A percentile compares a stretch with the other conserved stretches of the same genome.
Conservation (phyloP, 1,140 invertebrate genomes). For the Drosophila obscura region DNA sequence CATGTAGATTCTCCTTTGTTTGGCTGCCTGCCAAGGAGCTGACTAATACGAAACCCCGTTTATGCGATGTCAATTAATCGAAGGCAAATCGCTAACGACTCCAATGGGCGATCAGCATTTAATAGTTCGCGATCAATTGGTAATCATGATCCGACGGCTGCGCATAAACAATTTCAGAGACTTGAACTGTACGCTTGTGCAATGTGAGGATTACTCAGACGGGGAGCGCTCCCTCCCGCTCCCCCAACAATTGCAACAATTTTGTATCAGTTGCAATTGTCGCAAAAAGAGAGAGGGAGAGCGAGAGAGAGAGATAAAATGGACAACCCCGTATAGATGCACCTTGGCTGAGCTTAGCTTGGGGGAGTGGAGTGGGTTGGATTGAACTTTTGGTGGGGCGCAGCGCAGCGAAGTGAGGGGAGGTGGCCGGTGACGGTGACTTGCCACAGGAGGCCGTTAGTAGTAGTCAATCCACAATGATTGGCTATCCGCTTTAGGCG, state of each 20-base stretch:
- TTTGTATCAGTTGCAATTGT: no score
- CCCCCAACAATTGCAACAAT: no score
- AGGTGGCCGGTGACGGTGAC: background rate
- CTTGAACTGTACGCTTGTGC: background rate
- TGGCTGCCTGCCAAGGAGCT: conserved; percentile 37
- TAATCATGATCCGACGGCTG: no score
- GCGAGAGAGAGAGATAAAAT: background rate
- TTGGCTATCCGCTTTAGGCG: conserved; percentile 45
- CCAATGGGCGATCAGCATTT: no score
- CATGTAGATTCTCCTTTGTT: conserved; percentile 48
- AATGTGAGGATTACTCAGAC: background rate
- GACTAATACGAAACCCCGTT: conserved; percentile 42
- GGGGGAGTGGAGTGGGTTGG: background rate
- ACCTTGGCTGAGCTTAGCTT: no score
- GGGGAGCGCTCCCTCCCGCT: background rate
- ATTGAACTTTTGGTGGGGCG: no score
- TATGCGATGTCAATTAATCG: conserved; percentile 44
- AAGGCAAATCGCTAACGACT: conserved; percentile 4
- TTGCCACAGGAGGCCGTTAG: conserved; percentile 32
- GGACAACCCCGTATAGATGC: no score
- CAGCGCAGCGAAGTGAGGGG: no score
- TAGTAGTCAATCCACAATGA: conserved; percentile 44
- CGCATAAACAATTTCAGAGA: no score
- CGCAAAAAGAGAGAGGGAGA: background rate
- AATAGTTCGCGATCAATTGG: no score